Evolutionary conservation across 2,797 vertebrate species (phyloP).

Genomic region (Clarias platycephalus): DNA sequence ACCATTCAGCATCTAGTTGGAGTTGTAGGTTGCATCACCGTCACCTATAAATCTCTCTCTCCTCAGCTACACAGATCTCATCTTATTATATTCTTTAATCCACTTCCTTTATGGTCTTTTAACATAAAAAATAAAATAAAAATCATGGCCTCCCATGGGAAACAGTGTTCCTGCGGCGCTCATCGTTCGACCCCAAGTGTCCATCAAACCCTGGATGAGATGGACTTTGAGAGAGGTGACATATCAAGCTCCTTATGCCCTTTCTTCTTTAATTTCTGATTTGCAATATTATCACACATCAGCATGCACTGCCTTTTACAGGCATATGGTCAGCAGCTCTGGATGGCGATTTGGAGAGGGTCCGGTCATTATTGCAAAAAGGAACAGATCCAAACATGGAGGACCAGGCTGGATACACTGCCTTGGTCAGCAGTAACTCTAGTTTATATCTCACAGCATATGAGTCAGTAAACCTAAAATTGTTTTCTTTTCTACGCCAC

Average conservation of each 20-base stretch:
- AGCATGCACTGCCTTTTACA: slow-evolving; percentile 55
- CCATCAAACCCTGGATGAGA: slow-evolving; percentile 58
- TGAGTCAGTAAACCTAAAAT: neutral
- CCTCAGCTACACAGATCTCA: neutral
- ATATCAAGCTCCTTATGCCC: neutral
- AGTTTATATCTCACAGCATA: neutral
- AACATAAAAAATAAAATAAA: neutral
- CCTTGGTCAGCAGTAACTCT: slow-evolving; percentile 63
- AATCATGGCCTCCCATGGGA: slow-evolving; percentile 48
- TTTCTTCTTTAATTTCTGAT: neutral
- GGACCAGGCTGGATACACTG: slow-evolving; percentile 82
- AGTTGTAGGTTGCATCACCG: no score
- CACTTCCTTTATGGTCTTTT: neutral
- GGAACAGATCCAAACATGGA: slow-evolving; percentile 76
- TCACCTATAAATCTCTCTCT: no score
- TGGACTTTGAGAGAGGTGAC: slow-evolving; percentile 62
- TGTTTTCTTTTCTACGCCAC: no score
- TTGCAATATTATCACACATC: neutral
- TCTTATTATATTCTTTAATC: no score
- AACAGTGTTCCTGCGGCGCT: slow-evolving; percentile 50
- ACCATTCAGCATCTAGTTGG: no score
- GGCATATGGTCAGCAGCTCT: slow-evolving; percentile 91
- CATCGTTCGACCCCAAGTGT: slow-evolving; percentile 49
- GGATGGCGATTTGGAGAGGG: slow-evolving; percentile 79
- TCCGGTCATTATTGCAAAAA: slow-evolving; percentile 75